Percentiles rank a stretch among this genome's conserved stretches.
phyloP scores from a whole-genome alignment of 1,140 invertebrate genomes.

The Phortica variegata region DNA sequence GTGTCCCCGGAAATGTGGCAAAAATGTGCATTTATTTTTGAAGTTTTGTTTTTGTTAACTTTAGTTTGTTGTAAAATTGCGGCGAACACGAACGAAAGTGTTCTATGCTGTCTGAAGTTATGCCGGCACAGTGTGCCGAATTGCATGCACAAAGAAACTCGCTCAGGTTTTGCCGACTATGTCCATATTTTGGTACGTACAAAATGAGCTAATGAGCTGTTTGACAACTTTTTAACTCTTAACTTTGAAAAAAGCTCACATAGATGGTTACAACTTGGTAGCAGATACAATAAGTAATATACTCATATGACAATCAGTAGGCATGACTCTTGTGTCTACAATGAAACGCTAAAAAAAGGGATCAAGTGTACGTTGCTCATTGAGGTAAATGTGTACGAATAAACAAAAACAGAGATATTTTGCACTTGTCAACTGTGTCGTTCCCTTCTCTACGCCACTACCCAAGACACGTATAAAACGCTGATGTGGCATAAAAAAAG shows the following conservation, averaged over 20 bases:
- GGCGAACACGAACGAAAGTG: constrained; percentile 54
- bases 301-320: too few relatives aligned
- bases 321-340: too few relatives aligned
- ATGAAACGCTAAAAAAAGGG: too few relatives aligned
- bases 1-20: constrained; percentile 35
- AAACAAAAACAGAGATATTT: constrained; percentile 29
- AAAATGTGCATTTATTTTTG: constrained; percentile 51
- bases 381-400: not conserved
- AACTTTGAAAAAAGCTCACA: too few relatives aligned
- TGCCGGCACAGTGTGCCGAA: constrained; percentile 43
- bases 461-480: constrained; percentile 34
- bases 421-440: constrained; percentile 21
- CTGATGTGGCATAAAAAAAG: constrained; percentile 53
- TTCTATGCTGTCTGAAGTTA: constrained; percentile 44
- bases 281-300: too few relatives aligned
- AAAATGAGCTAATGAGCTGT: too few relatives aligned
- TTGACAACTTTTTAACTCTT: too few relatives aligned
- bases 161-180: too few relatives aligned
- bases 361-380: too few relatives aligned
- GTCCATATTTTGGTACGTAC: too few relatives aligned
- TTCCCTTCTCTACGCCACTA: not conserved
- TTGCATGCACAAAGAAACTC: too few relatives aligned
- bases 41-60: constrained; percentile 33
- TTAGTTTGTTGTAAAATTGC: constrained; percentile 52
- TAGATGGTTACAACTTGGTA: too few relatives aligned